Base-by-base conservation (phyloP, 2,113 vertebrate genomes). In the Myiozetetes cayanensis region DNA sequence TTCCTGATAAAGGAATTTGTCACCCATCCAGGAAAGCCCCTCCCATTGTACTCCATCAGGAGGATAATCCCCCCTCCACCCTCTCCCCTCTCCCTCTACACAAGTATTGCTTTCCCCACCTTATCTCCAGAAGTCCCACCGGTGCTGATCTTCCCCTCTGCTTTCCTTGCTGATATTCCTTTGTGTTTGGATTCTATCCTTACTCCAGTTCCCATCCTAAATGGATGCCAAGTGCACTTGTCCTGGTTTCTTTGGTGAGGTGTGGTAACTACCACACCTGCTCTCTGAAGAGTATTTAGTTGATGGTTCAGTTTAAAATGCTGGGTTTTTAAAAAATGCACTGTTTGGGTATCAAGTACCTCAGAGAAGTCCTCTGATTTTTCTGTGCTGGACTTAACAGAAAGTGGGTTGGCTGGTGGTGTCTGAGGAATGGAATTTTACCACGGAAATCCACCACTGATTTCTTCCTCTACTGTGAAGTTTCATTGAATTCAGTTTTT, bases 101-200 rank as follows among this genome's bases (percentile, higher is more conserved):
- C 27, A 14, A 14, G 37, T 9, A 2, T 10, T 28, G 10, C 1
- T 67, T 67, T 31, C 71, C 43, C 21, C 39, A 9, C 5, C 0
- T 37, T 8, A 8, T 6, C 43, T 49, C 30, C 63, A 31, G 12
- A 35, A 14, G 37, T 76, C 47, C 53, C 58, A 37, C 7, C 41
- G 35, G 31, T 5, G 6, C 46, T 62, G n/a, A 56, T 8, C 9
- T 33, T 58, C 30, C 58, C 8, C 2, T 33, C 53, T 41, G 37
- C 20, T 75, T 20, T 50, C 62, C 33, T 85, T n/a, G 20, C 47
- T 10, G n/a, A 12, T 43, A 8, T 59, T 41, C 47, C 68, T 63
- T 70, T 21, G 5, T 3, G 21, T 41, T 68, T 49, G 50, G 19
- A 20, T 53, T 59, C 68, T 23, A 0, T 25, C 67, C 43, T 75